phyloP scores from a whole-genome alignment of 2,113 vertebrate genomes.

The Hemicordylus capensis region DNA sequence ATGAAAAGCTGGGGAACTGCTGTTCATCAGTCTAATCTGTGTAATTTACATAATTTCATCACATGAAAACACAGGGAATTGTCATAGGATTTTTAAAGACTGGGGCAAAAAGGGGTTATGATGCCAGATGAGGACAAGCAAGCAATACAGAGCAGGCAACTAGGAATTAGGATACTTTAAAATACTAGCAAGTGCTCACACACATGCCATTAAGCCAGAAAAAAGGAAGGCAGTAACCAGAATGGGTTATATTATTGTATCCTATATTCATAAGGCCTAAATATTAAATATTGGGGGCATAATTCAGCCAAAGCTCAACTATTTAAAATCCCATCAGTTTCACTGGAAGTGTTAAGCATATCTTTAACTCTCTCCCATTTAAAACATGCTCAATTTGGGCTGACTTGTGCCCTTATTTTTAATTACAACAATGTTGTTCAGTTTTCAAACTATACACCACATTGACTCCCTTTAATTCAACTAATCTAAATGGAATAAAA shows the following conservation, averaged over 20 bases:
- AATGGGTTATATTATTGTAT: neutral
- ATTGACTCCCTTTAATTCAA: neutral
- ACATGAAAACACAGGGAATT: slow-evolving; percentile 30
- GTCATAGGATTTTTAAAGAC: neutral
- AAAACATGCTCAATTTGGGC: neutral
- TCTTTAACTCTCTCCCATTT: neutral
- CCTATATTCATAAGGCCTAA: neutral
- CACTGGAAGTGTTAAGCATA: neutral
- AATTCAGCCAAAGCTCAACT: neutral
- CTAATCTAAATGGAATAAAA: too few relatives aligned
- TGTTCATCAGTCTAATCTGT: slow-evolving; percentile 54
- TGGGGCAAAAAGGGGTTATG: accelerated
- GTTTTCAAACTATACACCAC: neutral
- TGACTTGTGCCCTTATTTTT: neutral
- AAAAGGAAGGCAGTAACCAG: slow-evolving; percentile 23
- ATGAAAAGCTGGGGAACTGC: slow-evolving; percentile 65
- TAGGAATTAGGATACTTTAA: slow-evolving; percentile 39
- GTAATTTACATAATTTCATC: slow-evolving; percentile 56
- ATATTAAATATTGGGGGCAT: neutral
- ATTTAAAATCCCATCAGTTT: neutral
- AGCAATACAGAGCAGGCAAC: slow-evolving; percentile 44
- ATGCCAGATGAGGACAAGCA: slow-evolving; percentile 3
- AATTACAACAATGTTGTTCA: neutral
- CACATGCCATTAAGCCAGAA: neutral
- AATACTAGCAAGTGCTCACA: slow-evolving; percentile 27